Evolutionary conservation across 2,888 invertebrate species (phyloP).

Genomic region (Pedicia rivosa): DNA sequence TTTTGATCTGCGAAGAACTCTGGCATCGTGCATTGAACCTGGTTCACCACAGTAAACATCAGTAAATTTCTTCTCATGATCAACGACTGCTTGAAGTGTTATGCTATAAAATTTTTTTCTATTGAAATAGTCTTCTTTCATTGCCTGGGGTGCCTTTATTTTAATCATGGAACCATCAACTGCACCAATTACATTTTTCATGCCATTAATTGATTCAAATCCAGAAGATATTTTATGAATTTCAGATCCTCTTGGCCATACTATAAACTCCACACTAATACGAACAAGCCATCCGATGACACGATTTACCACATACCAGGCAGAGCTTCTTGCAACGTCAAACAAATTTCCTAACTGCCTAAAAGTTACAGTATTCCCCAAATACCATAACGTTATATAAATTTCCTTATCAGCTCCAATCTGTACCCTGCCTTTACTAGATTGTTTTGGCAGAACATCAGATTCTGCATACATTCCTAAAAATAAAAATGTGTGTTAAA

Average conservation of each 20-base stretch:
- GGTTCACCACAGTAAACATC: conserved; percentile 17
- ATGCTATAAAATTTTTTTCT: conserved; percentile 13
- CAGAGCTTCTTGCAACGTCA: conserved; percentile 9
- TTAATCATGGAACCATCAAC: conserved; percentile 14
- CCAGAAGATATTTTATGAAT: background rate
- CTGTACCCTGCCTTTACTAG: background rate
- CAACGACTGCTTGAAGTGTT: conserved; percentile 16
- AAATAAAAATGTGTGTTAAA: no score
- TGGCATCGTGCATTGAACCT: conserved; percentile 15
- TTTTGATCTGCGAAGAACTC: conserved; percentile 9
- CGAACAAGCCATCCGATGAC: conserved; percentile 9
- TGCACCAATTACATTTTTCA: conserved; percentile 12
- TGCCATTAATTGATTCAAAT: background rate
- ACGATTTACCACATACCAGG: conserved; percentile 9
- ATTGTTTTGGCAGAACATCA: no score
- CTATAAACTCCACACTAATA: conserved; percentile 9
- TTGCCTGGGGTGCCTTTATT: conserved; percentile 13
- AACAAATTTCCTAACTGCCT: conserved; percentile 10
- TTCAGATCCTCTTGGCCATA: conserved; percentile 8
- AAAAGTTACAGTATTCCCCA: conserved; percentile 10
- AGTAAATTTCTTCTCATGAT: conserved; percentile 15
- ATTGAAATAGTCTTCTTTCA: no score
- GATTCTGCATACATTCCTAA: no score
- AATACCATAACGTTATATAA: conserved; percentile 11
- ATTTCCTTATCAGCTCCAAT: background rate